Percentiles rank a stretch among this genome's conserved stretches.
Evolutionary conservation across 2,113 vertebrate genomes (phyloP).

Genomic region (Nibea albiflora): DNA sequence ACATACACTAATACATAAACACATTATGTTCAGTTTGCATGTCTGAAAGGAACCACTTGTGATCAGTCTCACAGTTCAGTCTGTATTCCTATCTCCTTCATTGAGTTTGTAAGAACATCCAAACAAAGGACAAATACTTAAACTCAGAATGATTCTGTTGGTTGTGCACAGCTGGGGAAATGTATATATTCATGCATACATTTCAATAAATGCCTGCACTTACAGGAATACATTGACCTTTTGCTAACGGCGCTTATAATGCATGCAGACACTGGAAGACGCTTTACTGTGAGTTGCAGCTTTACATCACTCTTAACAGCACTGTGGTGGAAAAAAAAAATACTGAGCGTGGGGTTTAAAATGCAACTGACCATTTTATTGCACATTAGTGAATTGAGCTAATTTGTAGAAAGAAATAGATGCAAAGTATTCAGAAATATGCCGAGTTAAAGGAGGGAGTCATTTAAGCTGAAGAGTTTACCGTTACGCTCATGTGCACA

Average conservation of each 20-base stretch:
- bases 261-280: constrained; percentile 41
- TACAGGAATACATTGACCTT: constrained; percentile 63
- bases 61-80: not conserved
- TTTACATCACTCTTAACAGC: constrained; percentile 49
- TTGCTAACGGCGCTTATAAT: constrained; percentile 49
- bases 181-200: constrained; percentile 19
- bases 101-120: constrained; percentile 15
- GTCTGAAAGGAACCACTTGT: constrained; percentile 15
- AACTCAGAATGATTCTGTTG: not conserved
- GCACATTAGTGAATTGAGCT: constrained; percentile 34
- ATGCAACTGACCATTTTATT: constrained; percentile 48
- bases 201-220: constrained; percentile 40
- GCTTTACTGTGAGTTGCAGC: constrained; percentile 18
- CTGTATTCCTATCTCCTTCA: not conserved
- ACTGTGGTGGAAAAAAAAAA: constrained; percentile 33
- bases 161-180: not conserved
- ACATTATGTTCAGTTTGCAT: not conserved
- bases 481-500: not conserved
- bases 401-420: constrained; percentile 38
- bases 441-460: constrained; percentile 3
- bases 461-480: not conserved
- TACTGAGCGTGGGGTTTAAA: constrained; percentile 45
- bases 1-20: too few species aligned
- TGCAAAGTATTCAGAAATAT: constrained; percentile 9
- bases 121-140: not conserved